These are phyloP conservation scores for Melangyna quadrimaculata DNA, from an alignment of 2,888 invertebrate species.

Conservation along the genomic window DNA sequence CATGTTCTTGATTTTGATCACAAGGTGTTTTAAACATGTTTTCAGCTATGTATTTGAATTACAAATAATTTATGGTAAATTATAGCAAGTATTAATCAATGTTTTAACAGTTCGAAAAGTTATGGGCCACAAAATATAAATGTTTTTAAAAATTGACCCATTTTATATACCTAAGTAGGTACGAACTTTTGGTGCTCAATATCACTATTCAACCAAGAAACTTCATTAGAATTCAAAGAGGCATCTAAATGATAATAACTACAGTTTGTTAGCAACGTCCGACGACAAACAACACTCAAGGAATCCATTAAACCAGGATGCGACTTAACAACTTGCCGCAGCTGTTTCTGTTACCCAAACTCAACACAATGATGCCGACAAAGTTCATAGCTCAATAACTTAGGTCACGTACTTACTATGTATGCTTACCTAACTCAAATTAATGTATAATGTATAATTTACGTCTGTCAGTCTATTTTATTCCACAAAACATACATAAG, in stretches of 20 bases:
- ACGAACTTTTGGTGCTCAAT: background rate
- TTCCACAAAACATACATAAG: slow-evolving; percentile 6
- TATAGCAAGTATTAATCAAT: no score
- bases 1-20: no score
- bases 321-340: background rate
- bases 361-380: background rate
- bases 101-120: no score
- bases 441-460: slow-evolving; percentile 1
- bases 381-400: background rate
- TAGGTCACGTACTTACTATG: background rate
- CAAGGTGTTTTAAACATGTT: no score
- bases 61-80: no score
- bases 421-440: background rate
- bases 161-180: no score
- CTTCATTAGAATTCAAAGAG: background rate
- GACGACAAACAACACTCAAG: background rate
- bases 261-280: background rate
- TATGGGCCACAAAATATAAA: no score
- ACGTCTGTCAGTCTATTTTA: background rate
- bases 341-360: background rate
- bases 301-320: background rate
- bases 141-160: no score
- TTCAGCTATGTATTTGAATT: no score
- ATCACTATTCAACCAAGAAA: background rate
- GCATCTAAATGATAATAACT: background rate